Percentiles rank a stretch among this genome's conserved stretches.
Conservation (phyloP, 2,797 vertebrate genomes). For the Coccyzus lansbergi region DNA sequence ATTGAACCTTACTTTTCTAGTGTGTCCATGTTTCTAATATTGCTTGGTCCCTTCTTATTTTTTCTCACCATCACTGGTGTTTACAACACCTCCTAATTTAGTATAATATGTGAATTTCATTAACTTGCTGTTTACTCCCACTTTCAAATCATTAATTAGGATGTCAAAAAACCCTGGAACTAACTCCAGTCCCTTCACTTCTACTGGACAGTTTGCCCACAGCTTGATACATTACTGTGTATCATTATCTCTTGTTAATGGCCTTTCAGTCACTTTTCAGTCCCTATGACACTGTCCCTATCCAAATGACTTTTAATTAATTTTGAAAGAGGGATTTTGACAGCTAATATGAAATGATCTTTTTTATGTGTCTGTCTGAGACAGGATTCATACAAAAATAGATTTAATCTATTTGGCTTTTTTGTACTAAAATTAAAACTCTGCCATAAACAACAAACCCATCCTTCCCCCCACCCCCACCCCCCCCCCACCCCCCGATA, state of each 20-base stretch:
- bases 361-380: background rate
- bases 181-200: background rate
- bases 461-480: too few species aligned
- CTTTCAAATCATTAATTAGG: conserved; percentile 36
- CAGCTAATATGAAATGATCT: background rate
- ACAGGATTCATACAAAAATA: background rate
- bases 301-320: background rate
- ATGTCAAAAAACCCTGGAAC: background rate
- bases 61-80: background rate
- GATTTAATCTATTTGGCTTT: background rate
- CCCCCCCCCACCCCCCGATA: too few species aligned
- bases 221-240: background rate
- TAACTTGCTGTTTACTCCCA: conserved; percentile 34
- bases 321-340: background rate
- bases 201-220: background rate
- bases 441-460: background rate
- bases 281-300: background rate
- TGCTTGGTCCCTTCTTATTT: background rate
- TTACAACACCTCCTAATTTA: conserved; percentile 19
- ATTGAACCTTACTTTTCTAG: conserved; percentile 15
- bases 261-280: conserved; percentile 18
- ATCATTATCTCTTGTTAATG: conserved; percentile 16
- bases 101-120: conserved; percentile 14
- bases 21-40: background rate
- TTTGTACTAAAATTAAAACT: background rate